These are phyloP conservation scores for Potamarius usumacintae DNA, from an alignment of 2,113 vertebrate species.

Conservation along the genomic window DNA sequence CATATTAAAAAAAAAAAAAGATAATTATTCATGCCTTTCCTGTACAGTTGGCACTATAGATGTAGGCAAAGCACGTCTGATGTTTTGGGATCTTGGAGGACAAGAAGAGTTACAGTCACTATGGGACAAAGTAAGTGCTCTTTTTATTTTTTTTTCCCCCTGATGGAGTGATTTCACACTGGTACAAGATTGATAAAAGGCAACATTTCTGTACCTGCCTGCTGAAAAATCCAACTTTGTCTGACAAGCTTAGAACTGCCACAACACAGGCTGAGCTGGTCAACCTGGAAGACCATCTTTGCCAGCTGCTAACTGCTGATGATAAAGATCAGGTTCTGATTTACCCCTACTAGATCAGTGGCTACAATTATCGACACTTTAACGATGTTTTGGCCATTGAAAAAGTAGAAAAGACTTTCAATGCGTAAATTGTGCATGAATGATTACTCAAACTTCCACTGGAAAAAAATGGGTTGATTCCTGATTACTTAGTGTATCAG, in stretches of 20 bases:
- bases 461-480: too few species aligned
- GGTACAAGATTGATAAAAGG: not conserved
- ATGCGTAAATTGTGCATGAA: too few species aligned
- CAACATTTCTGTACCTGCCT: not conserved
- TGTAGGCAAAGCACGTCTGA: conserved; percentile 90
- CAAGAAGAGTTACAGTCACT: conserved; percentile 95
- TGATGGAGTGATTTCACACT: not conserved
- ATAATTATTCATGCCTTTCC: not conserved
- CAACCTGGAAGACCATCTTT: not conserved
- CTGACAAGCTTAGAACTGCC: not conserved
- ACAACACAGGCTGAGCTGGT: not conserved
- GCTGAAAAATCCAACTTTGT: not conserved
- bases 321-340: not conserved
- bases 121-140: conserved; percentile 90
- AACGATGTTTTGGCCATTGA: too few species aligned
- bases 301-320: not conserved
- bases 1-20: too few species aligned
- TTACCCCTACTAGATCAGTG: not conserved
- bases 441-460: too few species aligned
- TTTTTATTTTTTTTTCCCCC: not conserved
- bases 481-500: too few species aligned
- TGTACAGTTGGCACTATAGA: conserved; percentile 92
- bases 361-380: too few species aligned
- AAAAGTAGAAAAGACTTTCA: too few species aligned
- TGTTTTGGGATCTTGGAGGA: conserved; percentile 99